These are phyloP conservation scores for Agrotis ipsilon DNA, from an alignment of 2,888 invertebrate genomes.

Conservation along the genomic window DNA sequence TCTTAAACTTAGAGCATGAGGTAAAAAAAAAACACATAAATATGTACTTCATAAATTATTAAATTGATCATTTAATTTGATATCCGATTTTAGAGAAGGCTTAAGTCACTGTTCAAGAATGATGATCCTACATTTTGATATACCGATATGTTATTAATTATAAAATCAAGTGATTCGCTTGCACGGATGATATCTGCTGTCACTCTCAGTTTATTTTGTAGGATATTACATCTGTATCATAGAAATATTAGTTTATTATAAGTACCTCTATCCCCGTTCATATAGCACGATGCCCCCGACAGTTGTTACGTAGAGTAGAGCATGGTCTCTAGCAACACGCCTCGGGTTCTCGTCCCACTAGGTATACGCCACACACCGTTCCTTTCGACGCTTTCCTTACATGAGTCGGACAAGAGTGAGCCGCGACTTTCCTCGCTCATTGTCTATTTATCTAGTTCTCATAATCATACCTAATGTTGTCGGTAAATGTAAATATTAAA, in stretches of 20 bases:
- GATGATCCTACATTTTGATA: slow-evolving; percentile 25
- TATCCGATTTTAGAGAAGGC: slow-evolving; percentile 30
- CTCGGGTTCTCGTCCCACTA: slow-evolving; percentile 31
- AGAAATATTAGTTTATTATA: slow-evolving; percentile 58
- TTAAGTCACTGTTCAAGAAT: slow-evolving; percentile 48
- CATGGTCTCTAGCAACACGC: slow-evolving; percentile 20
- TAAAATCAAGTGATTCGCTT: slow-evolving; percentile 48
- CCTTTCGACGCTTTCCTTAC: slow-evolving; percentile 63
- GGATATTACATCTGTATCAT: slow-evolving; percentile 49
- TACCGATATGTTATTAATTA: slow-evolving; percentile 37
- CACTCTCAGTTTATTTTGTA: slow-evolving; percentile 43
- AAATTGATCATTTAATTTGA: slow-evolving; percentile 41
- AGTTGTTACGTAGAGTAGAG: slow-evolving; percentile 53
- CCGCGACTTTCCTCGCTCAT: slow-evolving; percentile 50
- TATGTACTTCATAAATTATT: slow-evolving; percentile 35
- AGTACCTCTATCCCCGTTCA: slow-evolving; percentile 52
- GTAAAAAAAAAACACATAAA: slow-evolving; percentile 38
- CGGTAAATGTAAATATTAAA: slow-evolving; percentile 83
- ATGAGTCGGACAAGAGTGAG: slow-evolving; percentile 51
- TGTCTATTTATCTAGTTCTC: slow-evolving; percentile 64
- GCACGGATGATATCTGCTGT: slow-evolving; percentile 32
- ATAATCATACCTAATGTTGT: slow-evolving; percentile 69
- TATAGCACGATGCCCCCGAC: slow-evolving; percentile 54
- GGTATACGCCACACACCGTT: slow-evolving; percentile 33
- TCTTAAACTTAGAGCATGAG: slow-evolving; percentile 20